Conservation (phyloP, 1,140 invertebrate genomes). For the Lordiphosa mommai region DNA sequence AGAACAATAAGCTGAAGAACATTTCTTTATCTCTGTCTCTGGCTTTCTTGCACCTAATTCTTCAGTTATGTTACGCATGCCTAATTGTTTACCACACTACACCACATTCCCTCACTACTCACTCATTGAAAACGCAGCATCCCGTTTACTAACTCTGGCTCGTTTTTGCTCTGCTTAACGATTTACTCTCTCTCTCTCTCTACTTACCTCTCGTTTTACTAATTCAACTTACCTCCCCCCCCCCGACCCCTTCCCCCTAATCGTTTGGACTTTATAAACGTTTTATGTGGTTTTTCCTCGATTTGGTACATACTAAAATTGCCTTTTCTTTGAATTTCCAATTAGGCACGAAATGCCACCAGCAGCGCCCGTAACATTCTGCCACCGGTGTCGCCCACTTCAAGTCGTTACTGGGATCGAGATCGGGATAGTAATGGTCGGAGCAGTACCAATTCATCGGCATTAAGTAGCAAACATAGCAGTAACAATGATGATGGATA, state of each 20-base stretch:
- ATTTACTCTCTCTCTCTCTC: constrained; percentile 8
- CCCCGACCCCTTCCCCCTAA: too few relatives aligned
- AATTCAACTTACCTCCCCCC: neutral
- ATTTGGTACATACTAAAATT: neutral
- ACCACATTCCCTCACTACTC: constrained; percentile 17
- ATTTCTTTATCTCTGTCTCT: constrained; percentile 12
- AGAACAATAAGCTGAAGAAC: neutral
- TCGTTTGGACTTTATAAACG: too few relatives aligned
- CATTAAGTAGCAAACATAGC: constrained; percentile 42
- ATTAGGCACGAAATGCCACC: constrained; percentile 52
- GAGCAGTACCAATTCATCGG: constrained; percentile 42
- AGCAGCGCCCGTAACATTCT: constrained; percentile 46
- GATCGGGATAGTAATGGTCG: constrained; percentile 46
- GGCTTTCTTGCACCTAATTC: neutral
- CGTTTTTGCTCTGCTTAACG: constrained; percentile 8
- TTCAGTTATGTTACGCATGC: constrained; percentile 1
- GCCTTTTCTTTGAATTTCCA: constrained; percentile 15
- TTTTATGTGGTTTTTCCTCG: too few relatives aligned
- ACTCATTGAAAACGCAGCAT: constrained; percentile 1
- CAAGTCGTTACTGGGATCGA: constrained; percentile 73
- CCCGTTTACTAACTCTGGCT: constrained; percentile 5
- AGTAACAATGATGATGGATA: constrained; percentile 51
- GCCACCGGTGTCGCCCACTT: constrained; percentile 70
- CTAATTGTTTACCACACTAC: neutral
- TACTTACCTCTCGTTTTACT: neutral